phyloP scores from a whole-genome alignment of 1,140 invertebrate species.

The Cydia splendana region DNA sequence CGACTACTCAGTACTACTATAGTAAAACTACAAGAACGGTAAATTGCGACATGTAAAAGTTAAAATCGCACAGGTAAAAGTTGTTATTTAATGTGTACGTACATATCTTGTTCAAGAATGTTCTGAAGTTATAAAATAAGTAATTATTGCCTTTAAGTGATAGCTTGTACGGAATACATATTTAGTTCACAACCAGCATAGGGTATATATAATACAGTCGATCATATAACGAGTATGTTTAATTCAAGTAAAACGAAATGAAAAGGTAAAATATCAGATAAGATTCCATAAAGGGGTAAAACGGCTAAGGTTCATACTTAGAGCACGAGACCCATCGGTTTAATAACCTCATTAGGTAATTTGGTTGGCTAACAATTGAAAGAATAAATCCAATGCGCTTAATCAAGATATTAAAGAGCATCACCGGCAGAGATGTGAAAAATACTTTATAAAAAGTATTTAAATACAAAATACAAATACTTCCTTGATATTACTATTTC shows the following conservation, averaged over 20 bases:
- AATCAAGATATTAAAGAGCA: neutral
- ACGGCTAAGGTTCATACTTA: neutral
- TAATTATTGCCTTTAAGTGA: constrained; percentile 21
- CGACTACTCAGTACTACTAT: neutral
- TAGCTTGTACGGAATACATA: neutral
- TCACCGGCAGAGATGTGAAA: too few species aligned
- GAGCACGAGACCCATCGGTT: neutral
- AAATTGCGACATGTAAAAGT: neutral
- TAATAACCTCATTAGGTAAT: neutral
- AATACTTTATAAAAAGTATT: too few species aligned
- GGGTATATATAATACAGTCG: neutral
- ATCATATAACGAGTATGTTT: neutral
- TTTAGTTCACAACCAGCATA: constrained; percentile 15
- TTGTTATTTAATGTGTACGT: neutral
- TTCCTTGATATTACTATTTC: too few species aligned
- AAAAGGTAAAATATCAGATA: neutral
- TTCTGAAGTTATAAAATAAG: constrained; percentile 11
- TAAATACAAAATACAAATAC: too few species aligned
- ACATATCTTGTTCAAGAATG: neutral
- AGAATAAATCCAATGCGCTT: neutral
- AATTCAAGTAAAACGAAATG: neutral
- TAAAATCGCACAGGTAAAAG: neutral
- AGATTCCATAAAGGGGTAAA: neutral
- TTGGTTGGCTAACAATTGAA: neutral
- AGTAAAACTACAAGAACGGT: neutral